phyloP scores from a whole-genome alignment of 2,113 vertebrate species.

The Phylloscopus trochilus region DNA sequence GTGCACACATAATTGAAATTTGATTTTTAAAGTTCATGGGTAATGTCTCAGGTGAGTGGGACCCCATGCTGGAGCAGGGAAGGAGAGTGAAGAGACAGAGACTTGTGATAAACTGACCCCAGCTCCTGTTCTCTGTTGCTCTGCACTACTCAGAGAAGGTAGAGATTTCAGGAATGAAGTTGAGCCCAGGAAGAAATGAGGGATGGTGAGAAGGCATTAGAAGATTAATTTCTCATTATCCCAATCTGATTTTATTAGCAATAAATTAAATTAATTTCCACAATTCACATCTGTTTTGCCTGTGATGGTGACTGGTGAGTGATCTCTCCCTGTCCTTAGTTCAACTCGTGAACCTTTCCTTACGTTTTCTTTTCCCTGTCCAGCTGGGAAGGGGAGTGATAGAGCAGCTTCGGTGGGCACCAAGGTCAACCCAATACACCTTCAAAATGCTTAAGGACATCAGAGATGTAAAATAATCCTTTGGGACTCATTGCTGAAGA shows the following conservation, averaged over 20 bases:
- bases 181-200: neutral
- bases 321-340: neutral
- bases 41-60: neutral
- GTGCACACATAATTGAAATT: neutral
- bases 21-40: neutral
- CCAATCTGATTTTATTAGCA: neutral
- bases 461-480: neutral
- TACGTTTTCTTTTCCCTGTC: neutral
- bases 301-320: neutral
- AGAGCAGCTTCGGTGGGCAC: neutral
- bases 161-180: neutral
- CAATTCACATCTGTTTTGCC: neutral
- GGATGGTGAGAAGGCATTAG: neutral
- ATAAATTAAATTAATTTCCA: neutral
- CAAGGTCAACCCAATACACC: neutral
- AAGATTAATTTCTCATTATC: neutral
- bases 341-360: rapidly evolving
- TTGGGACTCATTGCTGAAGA: neutral
- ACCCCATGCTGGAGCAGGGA: neutral
- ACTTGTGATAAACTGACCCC: neutral
- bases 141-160: neutral
- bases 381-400: neutral
- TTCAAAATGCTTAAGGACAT: neutral
- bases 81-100: neutral
- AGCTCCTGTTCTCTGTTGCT: neutral